Conservation (phyloP, 2,888 invertebrate genomes). For the Arrhopalites spinosus region DNA sequence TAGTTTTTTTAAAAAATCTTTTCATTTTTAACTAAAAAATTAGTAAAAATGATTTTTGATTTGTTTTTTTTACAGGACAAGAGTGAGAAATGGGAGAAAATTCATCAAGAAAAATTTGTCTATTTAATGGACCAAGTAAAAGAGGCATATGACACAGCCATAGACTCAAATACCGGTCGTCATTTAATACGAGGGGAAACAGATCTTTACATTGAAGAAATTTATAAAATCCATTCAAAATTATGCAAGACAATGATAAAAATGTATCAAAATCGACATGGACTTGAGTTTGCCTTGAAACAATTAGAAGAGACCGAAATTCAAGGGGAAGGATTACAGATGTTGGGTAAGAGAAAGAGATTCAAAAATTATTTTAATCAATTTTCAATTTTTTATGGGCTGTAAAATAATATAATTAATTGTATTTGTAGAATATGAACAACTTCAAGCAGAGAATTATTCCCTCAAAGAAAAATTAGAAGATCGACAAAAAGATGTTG, state of each 20-base stretch:
- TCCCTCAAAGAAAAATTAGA: conserved; percentile 37
- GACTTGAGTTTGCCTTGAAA: conserved; percentile 35
- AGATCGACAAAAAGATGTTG: conserved; percentile 37
- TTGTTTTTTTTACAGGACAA: conserved; percentile 22
- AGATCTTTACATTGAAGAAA: conserved; percentile 37
- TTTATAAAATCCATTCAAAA: conserved; percentile 37
- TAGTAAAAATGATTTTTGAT: neutral
- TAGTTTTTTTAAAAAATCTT: neutral
- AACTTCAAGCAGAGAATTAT: conserved; percentile 43
- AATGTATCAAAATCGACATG: conserved; percentile 39
- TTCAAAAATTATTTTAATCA: too few species aligned
- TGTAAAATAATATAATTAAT: too few species aligned
- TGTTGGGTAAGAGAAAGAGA: too few species aligned
- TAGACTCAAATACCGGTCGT: conserved; percentile 39
- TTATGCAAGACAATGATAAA: conserved; percentile 28
- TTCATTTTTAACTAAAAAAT: neutral
- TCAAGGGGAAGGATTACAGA: conserved; percentile 44
- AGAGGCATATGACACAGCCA: conserved; percentile 31
- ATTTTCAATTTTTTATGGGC: too few species aligned
- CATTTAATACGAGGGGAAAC: conserved; percentile 33
- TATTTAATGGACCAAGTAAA: conserved; percentile 30
- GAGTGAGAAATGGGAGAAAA: conserved; percentile 24
- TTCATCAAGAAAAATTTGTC: conserved; percentile 25
- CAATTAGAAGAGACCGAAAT: conserved; percentile 40
- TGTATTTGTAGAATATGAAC: conserved; percentile 43